A percentile compares a stretch with the other conserved stretches of the same genome.
Conservation (phyloP, 2,797 vertebrate species). For the Lepilemur ruficaudatus region DNA sequence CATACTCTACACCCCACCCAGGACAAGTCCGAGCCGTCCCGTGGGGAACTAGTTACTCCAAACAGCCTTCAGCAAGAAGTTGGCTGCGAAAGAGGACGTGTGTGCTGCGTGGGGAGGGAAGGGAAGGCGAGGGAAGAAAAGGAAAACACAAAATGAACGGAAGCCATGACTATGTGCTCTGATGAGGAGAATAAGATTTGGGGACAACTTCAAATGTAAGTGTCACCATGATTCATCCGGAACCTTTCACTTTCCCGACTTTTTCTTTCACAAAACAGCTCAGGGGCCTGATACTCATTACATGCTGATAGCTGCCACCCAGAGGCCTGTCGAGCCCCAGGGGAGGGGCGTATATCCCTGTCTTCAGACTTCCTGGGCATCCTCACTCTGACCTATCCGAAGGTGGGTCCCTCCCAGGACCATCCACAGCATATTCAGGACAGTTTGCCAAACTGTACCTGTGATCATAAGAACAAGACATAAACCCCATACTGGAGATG, state of each 20-base stretch:
- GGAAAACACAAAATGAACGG: background rate
- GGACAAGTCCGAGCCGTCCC: constrained; percentile 12
- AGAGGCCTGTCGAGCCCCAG: background rate
- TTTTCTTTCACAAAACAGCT: background rate
- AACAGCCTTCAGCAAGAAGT: background rate
- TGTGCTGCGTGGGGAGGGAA: background rate
- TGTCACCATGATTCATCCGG: background rate
- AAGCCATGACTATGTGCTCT: background rate
- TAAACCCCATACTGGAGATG: background rate
- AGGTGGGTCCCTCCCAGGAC: background rate
- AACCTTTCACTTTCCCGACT: background rate
- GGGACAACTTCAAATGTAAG: background rate
- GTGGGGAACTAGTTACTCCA: background rate
- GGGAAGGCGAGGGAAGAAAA: background rate
- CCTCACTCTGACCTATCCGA: background rate
- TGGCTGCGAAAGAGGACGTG: background rate
- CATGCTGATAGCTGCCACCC: background rate
- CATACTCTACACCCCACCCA: background rate
- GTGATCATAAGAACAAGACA: background rate
- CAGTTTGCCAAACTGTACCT: background rate
- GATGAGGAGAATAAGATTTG: background rate
- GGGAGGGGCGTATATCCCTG: background rate
- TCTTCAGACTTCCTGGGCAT: background rate
- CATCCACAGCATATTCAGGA: background rate
- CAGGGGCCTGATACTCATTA: background rate